Evolutionary conservation across 1,140 invertebrate genomes (phyloP).

Genomic region (Drosophila tropicalis): DNA sequence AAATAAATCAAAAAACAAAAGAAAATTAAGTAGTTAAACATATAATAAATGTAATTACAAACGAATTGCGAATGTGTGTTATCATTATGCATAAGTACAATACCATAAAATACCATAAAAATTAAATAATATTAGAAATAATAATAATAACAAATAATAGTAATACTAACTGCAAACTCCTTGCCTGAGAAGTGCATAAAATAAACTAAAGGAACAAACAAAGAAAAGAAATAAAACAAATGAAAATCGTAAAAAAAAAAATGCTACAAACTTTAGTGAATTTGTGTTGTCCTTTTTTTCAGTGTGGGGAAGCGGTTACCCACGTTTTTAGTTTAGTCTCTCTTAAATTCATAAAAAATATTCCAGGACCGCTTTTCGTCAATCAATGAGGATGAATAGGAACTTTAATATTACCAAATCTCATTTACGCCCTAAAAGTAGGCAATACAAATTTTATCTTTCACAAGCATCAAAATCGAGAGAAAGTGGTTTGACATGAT

Average conservation of each 20-base stretch:
- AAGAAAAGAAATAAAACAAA: conserved; percentile 61
- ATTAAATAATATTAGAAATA: conserved; percentile 49
- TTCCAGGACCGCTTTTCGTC: too few species aligned
- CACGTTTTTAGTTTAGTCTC: too few species aligned
- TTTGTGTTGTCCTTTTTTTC: conserved; percentile 60
- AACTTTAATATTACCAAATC: too few species aligned
- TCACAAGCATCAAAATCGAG: too few species aligned
- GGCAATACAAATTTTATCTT: too few species aligned
- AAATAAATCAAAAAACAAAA: conserved; percentile 27
- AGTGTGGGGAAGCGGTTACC: too few species aligned
- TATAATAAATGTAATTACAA: conserved; percentile 43
- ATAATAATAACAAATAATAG: conserved; percentile 30
- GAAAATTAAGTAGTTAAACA: conserved; percentile 53
- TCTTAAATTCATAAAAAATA: too few species aligned
- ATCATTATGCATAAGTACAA: conserved; percentile 31
- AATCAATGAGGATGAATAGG: too few species aligned
- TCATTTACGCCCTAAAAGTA: too few species aligned
- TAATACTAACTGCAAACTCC: conserved; percentile 67
- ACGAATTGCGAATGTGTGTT: conserved; percentile 33
- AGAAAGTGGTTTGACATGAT: too few species aligned
- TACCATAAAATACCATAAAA: conserved; percentile 21
- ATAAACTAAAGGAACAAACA: conserved; percentile 72
- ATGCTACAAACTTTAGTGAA: conserved; percentile 64
- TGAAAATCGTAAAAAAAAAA: conserved; percentile 70
- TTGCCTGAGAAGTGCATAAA: conserved; percentile 52